phyloP scores from a whole-genome alignment of 2,113 vertebrate species.

The Bufo bufo region DNA sequence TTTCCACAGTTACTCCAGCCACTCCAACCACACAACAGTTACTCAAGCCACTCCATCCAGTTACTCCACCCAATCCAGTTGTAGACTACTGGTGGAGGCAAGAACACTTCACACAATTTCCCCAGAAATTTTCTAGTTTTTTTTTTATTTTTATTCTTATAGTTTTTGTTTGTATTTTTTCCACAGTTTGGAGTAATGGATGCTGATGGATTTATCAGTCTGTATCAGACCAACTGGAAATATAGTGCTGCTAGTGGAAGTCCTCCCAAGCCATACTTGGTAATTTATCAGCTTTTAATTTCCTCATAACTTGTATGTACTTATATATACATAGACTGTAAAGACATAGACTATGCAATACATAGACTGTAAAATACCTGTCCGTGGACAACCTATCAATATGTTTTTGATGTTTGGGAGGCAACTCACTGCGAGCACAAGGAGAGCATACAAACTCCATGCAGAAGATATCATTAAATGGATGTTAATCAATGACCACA shows the following conservation, averaged over 20 bases:
- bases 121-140: too few species aligned
- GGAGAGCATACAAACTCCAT: not conserved
- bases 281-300: conserved; percentile 63
- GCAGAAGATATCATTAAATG: not conserved
- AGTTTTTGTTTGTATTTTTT: conserved; percentile 1
- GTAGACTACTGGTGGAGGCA: too few species aligned
- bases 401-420: too few species aligned
- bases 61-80: too few species aligned
- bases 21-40: too few species aligned
- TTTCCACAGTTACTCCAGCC: too few species aligned
- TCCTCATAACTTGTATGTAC: not conserved
- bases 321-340: not conserved
- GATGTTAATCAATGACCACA: not conserved
- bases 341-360: not conserved
- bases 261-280: conserved; percentile 91
- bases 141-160: too few species aligned
- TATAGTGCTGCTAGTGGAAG: conserved; percentile 80
- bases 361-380: not conserved
- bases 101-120: too few species aligned
- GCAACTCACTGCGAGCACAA: not conserved
- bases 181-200: conserved; percentile 93
- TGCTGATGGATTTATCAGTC: conserved; percentile 92
- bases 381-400: too few species aligned
- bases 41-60: too few species aligned
- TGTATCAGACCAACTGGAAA: conserved; percentile 94